These are phyloP conservation scores for Galendromus occidentalis DNA, from an alignment of 1,140 invertebrate species.

Conservation along the genomic window DNA sequence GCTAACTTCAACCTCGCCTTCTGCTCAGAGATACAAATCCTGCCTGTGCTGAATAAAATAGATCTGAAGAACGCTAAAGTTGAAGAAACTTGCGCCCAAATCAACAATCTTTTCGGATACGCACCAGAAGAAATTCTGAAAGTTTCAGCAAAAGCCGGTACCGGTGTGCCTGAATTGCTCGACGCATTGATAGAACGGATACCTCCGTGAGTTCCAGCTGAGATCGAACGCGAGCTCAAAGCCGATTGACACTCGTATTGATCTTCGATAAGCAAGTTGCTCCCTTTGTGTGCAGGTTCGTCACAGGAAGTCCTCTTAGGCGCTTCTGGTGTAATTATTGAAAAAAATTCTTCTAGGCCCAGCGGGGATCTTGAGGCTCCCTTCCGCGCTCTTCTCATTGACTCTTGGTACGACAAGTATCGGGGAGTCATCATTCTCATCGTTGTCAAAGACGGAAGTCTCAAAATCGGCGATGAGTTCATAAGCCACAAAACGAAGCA, in stretches of 20 bases:
- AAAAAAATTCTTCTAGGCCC: conserved; percentile 34
- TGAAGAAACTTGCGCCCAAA: conserved; percentile 50
- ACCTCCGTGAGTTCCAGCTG: conserved; percentile 34
- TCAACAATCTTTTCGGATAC: conserved; percentile 67
- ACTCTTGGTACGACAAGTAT: conserved; percentile 79
- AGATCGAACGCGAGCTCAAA: too few species aligned
- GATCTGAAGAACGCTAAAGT: conserved; percentile 78
- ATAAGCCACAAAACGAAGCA: conserved; percentile 42
- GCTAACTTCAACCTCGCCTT: conserved; percentile 88
- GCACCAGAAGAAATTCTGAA: conserved; percentile 42
- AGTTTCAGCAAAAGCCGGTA: conserved; percentile 71
- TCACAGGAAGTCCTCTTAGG: too few species aligned
- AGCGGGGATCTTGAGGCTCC: conserved; percentile 32
- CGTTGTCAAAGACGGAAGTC: conserved; percentile 48
- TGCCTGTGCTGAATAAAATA: conserved; percentile 92
- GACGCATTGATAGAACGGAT: conserved; percentile 53
- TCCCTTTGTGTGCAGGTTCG: too few species aligned
- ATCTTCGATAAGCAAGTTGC: not conserved
- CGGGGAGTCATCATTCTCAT: conserved; percentile 61
- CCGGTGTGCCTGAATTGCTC: conserved; percentile 51
- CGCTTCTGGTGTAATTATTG: not conserved
- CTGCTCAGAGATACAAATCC: conserved; percentile 52
- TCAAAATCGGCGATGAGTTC: conserved; percentile 45
- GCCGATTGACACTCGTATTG: not conserved
- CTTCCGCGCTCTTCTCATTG: conserved; percentile 67